Percentiles rank a stretch among this genome's conserved stretches.
Conservation (phyloP, 2,797 vertebrate species). For the Chaenodraco wilsoni region DNA sequence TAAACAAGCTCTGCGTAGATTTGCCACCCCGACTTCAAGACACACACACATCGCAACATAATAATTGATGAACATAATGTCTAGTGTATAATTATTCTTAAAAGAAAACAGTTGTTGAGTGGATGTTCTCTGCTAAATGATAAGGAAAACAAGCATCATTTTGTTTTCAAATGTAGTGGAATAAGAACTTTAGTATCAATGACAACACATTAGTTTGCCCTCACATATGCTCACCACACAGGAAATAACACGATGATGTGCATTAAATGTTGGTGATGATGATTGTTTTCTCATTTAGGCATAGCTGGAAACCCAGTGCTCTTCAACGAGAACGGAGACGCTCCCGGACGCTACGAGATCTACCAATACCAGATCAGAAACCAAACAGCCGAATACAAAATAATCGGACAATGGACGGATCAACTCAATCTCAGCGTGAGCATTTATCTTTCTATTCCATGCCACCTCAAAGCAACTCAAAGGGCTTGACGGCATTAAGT, state of each 20-base stretch:
- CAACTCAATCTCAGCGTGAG: slow-evolving; percentile 93
- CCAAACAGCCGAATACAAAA: slow-evolving; percentile 91
- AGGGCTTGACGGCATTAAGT: background rate
- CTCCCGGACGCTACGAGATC: slow-evolving; percentile 96
- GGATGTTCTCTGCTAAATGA: background rate
- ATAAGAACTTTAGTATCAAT: slow-evolving; percentile 9
- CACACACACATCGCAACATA: background rate
- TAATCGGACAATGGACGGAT: slow-evolving; percentile 95
- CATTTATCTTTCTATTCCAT: background rate
- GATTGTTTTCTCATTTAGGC: slow-evolving; percentile 80
- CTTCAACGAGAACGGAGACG: slow-evolving; percentile 97
- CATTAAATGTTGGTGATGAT: slow-evolving; percentile 25
- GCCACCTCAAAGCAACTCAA: background rate
- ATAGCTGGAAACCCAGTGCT: slow-evolving; percentile 96
- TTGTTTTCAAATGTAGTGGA: slow-evolving; percentile 18
- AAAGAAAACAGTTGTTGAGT: background rate
- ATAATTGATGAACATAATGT: background rate
- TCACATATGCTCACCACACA: slow-evolving; percentile 15
- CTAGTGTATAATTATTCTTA: background rate
- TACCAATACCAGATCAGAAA: slow-evolving; percentile 98
- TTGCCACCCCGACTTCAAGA: background rate
- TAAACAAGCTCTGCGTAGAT: background rate
- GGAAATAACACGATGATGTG: slow-evolving; percentile 26
- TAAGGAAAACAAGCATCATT: slow-evolving; percentile 1
- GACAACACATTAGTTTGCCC: slow-evolving; percentile 16